Percentiles rank a stretch among this genome's conserved stretches.
These are phyloP conservation scores for Branchellion lobata DNA, from an alignment of 2,888 invertebrate genomes.

Conservation along the genomic window DNA sequence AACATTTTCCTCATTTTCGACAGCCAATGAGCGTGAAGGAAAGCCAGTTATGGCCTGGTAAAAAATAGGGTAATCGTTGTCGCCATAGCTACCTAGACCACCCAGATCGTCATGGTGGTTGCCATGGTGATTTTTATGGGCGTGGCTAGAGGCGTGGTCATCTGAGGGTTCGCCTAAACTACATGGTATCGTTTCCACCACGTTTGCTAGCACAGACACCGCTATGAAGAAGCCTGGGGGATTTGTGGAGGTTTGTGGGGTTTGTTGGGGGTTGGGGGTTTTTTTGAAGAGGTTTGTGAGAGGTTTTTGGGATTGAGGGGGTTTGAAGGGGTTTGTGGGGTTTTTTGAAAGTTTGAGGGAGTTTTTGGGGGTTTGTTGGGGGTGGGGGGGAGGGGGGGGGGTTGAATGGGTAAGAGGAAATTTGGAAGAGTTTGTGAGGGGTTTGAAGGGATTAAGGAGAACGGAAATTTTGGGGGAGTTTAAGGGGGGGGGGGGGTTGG, in stretches of 20 bases:
- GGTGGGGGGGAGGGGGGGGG: too few species aligned
- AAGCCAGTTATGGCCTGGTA: neutral
- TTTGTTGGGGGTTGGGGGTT: too few species aligned
- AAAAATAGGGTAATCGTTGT: neutral
- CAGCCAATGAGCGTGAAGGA: neutral
- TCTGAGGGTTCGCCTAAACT: slow-evolving; percentile 63
- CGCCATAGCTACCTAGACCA: slow-evolving; percentile 67
- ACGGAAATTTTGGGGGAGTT: too few species aligned
- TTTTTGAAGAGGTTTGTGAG: neutral
- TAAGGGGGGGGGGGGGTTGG: too few species aligned
- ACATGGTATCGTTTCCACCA: slow-evolving; percentile 93
- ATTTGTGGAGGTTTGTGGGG: too few species aligned
- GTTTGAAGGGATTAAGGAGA: too few species aligned
- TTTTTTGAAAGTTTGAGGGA: neutral
- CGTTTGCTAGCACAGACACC: slow-evolving; percentile 98
- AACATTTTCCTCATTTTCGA: neutral
- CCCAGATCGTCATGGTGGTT: slow-evolving; percentile 67
- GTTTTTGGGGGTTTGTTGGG: neutral
- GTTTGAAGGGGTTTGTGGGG: neutral
- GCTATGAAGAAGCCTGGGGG: slow-evolving; percentile 90
- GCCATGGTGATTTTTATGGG: too few species aligned
- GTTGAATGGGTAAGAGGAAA: too few species aligned
- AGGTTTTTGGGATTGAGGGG: neutral
- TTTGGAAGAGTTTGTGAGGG: too few species aligned
- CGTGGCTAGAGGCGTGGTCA: neutral